Evolutionary conservation across 2,113 vertebrate species (phyloP).

Genomic region (Neolamprologus ventralis): DNA sequence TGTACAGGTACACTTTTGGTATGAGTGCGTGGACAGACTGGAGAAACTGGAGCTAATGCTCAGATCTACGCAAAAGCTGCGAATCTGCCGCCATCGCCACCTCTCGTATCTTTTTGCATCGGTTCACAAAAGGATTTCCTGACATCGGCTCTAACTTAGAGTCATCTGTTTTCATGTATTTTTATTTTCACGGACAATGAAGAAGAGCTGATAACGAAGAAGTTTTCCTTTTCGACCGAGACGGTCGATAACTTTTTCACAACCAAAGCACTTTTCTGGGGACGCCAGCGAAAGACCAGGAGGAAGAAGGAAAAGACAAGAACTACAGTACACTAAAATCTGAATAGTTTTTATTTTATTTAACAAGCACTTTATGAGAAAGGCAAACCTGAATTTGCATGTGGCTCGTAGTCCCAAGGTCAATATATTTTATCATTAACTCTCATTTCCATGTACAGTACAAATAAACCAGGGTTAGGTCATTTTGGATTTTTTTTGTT

Average conservation of each 20-base stretch:
- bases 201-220: slow-evolving; percentile 31
- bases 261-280: slow-evolving; percentile 81
- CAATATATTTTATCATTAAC: slow-evolving; percentile 55
- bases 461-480: slow-evolving; percentile 24
- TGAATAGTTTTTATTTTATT: slow-evolving; percentile 24
- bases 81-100: slow-evolving; percentile 9
- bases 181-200: slow-evolving; percentile 23
- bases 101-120: slow-evolving; percentile 3
- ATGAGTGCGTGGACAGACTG: slow-evolving; percentile 10
- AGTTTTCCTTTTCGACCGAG: slow-evolving; percentile 20
- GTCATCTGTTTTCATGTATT: neutral
- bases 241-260: slow-evolving; percentile 51
- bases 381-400: slow-evolving; percentile 62
- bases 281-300: slow-evolving; percentile 52
- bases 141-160: neutral
- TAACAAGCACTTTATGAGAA: slow-evolving; percentile 74
- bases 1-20: slow-evolving; percentile 53
- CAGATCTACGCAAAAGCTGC: slow-evolving; percentile 5
- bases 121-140: slow-evolving; percentile 31
- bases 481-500: slow-evolving; percentile 4
- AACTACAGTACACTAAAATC: slow-evolving; percentile 25
- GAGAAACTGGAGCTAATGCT: slow-evolving; percentile 24
- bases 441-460: slow-evolving; percentile 55
- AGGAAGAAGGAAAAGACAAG: slow-evolving; percentile 42
- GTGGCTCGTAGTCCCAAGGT: slow-evolving; percentile 61